These are phyloP conservation scores for Lucilia cuprina DNA, from an alignment of 1,140 invertebrate species.

Conservation along the genomic window DNA sequence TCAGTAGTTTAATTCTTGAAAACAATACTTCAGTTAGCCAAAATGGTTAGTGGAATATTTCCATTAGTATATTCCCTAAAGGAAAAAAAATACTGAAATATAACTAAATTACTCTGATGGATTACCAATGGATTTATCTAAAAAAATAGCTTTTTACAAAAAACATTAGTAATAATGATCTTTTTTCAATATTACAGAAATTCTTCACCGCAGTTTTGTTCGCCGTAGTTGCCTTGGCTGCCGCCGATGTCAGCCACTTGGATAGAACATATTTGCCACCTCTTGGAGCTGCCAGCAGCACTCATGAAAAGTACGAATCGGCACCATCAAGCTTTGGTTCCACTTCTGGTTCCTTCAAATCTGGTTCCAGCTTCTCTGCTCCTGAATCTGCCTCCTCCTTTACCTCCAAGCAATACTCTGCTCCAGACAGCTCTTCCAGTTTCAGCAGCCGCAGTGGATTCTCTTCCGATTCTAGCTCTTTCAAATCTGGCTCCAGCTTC, in stretches of 20 bases:
- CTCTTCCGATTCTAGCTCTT: neutral
- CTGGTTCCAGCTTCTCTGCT: conserved; percentile 36
- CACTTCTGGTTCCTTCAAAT: neutral
- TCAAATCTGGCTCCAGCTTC: neutral
- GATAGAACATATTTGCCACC: conserved; percentile 38
- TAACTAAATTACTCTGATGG: too few species aligned
- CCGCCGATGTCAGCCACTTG: conserved; percentile 38
- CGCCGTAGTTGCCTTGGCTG: conserved; percentile 30
- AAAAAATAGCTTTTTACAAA: too few species aligned
- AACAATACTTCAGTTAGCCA: neutral
- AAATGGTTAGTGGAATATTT: conserved; percentile 1
- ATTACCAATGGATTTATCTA: too few species aligned
- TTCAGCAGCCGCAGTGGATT: neutral
- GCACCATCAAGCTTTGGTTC: conserved; percentile 6
- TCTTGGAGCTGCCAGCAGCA: conserved; percentile 29
- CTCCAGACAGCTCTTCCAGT: neutral
- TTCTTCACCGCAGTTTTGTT: conserved; percentile 19
- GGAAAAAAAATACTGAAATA: too few species aligned
- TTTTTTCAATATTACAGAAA: conserved; percentile 35
- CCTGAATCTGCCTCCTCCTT: conserved; percentile 38
- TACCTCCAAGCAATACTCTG: conserved; percentile 1
- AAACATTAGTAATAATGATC: neutral
- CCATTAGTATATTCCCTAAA: too few species aligned
- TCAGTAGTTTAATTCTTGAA: neutral
- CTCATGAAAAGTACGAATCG: neutral